Evolutionary conservation across 2,888 invertebrate genomes (phyloP), one percentile per base, ranked within the genome.

Genomic region (Idaea aversata): DNA sequence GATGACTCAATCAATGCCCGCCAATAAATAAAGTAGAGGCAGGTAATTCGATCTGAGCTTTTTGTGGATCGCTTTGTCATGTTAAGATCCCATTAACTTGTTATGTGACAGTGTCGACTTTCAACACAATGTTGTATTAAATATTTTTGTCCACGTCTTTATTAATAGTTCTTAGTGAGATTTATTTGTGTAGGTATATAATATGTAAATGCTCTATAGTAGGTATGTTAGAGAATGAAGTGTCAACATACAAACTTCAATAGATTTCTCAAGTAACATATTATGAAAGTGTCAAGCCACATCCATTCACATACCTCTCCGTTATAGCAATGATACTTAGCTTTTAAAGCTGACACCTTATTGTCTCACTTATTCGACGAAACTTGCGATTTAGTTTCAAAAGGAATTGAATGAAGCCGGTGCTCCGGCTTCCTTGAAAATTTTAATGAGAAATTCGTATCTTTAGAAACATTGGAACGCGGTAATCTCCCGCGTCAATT

Each of bases 361-460:
- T 87, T 88, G 86, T 88, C 81, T 81, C 84, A 87, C 85, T 86
- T 85, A 87, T 90, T 85, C 83, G 81, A 85, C 84, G 83, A 85
- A 90, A 89, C 86, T 90, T 86, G 82, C 82, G 83, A 88, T 87
- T 88, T 86, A 88, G 87, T 90, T 90, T 88, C 87, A 87, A 89
- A 90, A 88, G 88, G 84, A 85, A 87, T 88, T 88, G 86, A 89
- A 88, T 84, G 79, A 82, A 82, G 78, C 82, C 83, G 86, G 84
- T 84, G 86, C 80, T 86, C 83, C 81, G 80, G 84, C 82, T 85
- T 84, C 80, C 80, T 80, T 81, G 82, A 80, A 90, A 86, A 90
- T 90, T 91, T 91, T 89, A 90, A 91, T 91, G 89, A 91, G 89
- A 89, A 90, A 82, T 90, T 90, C 88, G 88, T 87, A 88, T 88